Conservation (phyloP, 2,888 invertebrate species). For the Sphecodes monilicornis region DNA sequence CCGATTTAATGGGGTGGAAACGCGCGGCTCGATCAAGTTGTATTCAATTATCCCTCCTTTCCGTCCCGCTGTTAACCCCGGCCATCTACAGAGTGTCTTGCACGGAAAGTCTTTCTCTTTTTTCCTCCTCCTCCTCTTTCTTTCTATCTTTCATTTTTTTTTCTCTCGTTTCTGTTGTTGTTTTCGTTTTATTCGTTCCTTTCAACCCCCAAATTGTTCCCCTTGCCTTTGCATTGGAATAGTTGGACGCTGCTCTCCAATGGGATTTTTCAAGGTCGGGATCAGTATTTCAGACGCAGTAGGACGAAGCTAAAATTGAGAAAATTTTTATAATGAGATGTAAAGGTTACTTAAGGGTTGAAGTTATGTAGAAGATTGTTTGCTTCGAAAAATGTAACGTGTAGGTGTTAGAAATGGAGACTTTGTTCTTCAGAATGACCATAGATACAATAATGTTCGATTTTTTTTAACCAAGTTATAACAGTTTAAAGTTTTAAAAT, state of each 20-base stretch:
- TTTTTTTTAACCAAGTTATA: too few species aligned
- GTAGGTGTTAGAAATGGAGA: too few species aligned
- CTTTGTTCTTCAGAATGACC: too few species aligned
- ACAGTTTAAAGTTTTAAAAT: too few species aligned
- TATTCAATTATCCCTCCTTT: constrained; percentile 84
- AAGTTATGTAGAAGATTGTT: too few species aligned
- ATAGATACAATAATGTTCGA: too few species aligned
- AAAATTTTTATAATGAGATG: background rate
- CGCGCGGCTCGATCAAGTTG: constrained; percentile 84
- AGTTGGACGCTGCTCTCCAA: background rate
- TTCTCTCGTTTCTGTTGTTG: constrained; percentile 1
- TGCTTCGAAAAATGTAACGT: background rate
- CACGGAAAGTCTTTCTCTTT: constrained; percentile 60
- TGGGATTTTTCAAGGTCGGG: constrained; percentile 33
- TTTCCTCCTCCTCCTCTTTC: constrained; percentile 3
- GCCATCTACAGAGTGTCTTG: constrained; percentile 71
- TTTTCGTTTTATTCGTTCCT: constrained; percentile 7
- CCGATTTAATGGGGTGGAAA: constrained; percentile 84
- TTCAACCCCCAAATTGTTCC: background rate
- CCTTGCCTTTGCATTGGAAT: background rate
- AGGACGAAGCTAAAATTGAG: background rate
- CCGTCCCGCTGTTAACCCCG: constrained; percentile 62
- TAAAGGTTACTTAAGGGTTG: too few species aligned
- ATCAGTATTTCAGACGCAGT: background rate
- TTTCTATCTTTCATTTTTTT: constrained; percentile 14